Evolutionary conservation across 92 coral and sea anemone genomes (phyloP), one percentile per base, ranked within the genome.

Genomic region (Zoanthus gigantus): DNA sequence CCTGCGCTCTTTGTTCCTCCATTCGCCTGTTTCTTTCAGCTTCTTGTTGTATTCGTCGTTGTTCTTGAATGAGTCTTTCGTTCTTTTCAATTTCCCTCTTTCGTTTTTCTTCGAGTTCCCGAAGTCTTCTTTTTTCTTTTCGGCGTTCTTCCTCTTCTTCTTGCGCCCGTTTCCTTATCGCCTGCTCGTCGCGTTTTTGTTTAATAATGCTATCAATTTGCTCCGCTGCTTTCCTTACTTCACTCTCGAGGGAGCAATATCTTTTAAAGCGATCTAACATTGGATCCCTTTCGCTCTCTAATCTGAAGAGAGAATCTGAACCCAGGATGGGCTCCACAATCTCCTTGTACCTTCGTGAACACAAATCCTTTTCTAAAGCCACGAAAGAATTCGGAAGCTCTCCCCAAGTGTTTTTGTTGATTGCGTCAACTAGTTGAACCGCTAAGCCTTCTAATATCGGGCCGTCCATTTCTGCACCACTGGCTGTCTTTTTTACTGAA

Each of bases 391-490:
- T 81, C 0, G 77, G 87, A 5, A 86, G 48, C 16, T 76, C 80
- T 13, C 54, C 23, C 92, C 83, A 71, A 11, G 71, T 48, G 65
- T 84, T 74, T 45, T 50, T 56, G 89, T 79, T 88, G 13, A 89
- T 72, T 23, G 78, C 60, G 29, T 65, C 77, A 11, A 76, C 73
- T 5, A 83, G 42, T 32, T 34, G 46, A 11, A 86, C 86, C 47
- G 82, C 85, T 12, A 92, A 76, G 5, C 46, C 46, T 0, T 76
- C 88, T 28, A 92, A 54, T 32, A 83, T 83, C 11, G 58, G 10
- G 12, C 94, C 92, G 47, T 92, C 87, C 5, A 89, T 46, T 61
- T 52, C 42, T 9, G 44, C 79, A 37, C 94, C 94, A 3, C 81
- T 78, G 2, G 47, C 31, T 7, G 78, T 65, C 45, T 73, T 92